Evolutionary conservation across 2,888 invertebrate genomes (phyloP), one percentile per base, ranked within the genome.

Genomic region (Tanaodytes sp.): DNA sequence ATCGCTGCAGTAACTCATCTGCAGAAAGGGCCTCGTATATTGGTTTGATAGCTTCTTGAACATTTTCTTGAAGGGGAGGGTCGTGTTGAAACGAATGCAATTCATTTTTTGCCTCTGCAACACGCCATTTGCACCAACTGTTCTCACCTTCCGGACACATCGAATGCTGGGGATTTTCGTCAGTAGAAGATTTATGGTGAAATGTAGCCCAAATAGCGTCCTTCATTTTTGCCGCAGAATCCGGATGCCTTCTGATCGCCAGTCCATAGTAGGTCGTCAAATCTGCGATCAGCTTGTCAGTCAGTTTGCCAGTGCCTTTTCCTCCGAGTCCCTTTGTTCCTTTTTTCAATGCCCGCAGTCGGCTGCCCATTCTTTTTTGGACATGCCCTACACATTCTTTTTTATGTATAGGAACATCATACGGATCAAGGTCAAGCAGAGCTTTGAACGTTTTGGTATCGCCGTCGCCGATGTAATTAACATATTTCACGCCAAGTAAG

Each of bases 211-310:
- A 45, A 16, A 45, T 45, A 30, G 45, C 30, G 11, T 45, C 30
- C 54, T 68, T 71, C 74, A 74, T 75, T 15, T 67, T 69, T 48
- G 67, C 39, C 4, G 73, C 54, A 36, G 42, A 59, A 39, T 70
- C 39, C 8, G 48, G 23, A 39, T 75, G 63, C 64, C 69, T 19
- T 20, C 42, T 40, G 39, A 76, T 75, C 12, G 74, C 75, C 20
- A 75, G 49, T 14, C 70, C 72, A 46, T 71, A 76, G 39, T 73
- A 75, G 14, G 30, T 11, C 9, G 66, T 43, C 12, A 75, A 49
- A 49, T 73, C 59, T 57, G 71, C 67, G 9, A 73, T 63, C 15
- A 45, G 30, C 16, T 45, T 45, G 30, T 45, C 45, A 8, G 45
- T 45, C 19, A 30, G 30, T 30, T 45, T 45, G n/a, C 42, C 12